Conservation (phyloP, 1,140 invertebrate species). For the Stenopsyche tienmushanensis region DNA sequence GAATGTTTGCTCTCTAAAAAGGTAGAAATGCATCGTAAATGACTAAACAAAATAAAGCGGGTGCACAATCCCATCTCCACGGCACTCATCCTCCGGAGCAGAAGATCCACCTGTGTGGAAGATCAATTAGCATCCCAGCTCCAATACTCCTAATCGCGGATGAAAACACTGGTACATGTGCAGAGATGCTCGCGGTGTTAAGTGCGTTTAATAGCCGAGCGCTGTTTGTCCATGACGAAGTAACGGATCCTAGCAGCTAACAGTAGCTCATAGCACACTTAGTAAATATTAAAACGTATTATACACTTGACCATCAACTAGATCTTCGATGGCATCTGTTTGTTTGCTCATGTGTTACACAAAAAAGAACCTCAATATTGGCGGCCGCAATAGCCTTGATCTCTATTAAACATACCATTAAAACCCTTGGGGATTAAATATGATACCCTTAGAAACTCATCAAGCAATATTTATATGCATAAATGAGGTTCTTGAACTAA, state of each 20-base stretch:
- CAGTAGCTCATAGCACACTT: slow-evolving; percentile 16
- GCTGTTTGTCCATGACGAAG: slow-evolving; percentile 13
- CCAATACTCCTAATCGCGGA: slow-evolving; percentile 38
- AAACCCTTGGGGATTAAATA: no score
- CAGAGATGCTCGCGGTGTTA: slow-evolving; percentile 22
- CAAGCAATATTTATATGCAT: no score
- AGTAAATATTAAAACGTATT: slow-evolving; percentile 28
- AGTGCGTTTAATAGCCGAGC: slow-evolving; percentile 31
- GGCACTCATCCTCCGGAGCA: neutral
- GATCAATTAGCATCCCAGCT: slow-evolving; percentile 33
- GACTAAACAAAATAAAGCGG: no score
- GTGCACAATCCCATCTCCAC: neutral
- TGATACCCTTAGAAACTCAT: no score
- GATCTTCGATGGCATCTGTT: no score
- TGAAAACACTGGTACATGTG: slow-evolving; percentile 32
- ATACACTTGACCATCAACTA: slow-evolving; percentile 12
- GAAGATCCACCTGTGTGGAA: slow-evolving; percentile 11
- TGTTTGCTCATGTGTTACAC: no score
- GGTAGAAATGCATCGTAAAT: no score
- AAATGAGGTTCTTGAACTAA: no score
- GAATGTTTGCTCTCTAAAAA: no score
- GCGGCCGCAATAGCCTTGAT: no score
- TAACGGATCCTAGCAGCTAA: slow-evolving; percentile 16
- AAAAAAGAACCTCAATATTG: no score
- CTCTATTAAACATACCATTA: no score